Evolutionary conservation across 2,888 invertebrate genomes (phyloP).

Genomic region (Cloeon dipterum): DNA sequence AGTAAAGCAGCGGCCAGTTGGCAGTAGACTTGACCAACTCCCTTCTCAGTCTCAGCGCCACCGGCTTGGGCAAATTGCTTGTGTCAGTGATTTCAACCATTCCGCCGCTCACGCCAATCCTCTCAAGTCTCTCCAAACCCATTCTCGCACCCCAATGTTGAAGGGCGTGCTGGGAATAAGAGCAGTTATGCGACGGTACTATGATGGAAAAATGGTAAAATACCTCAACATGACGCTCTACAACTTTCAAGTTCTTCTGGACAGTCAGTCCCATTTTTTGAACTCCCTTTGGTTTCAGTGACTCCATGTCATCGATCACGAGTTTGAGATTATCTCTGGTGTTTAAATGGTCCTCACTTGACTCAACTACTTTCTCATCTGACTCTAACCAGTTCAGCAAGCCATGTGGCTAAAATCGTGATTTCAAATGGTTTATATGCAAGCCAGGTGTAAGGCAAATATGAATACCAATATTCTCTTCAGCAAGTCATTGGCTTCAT

Average conservation of each 20-base stretch:
- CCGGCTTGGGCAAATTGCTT: slow-evolving; percentile 47
- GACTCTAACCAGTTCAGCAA: slow-evolving; percentile 76
- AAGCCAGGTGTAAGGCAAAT: neutral
- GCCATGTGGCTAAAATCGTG: slow-evolving; percentile 57
- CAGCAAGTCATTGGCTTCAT: slow-evolving; percentile 68
- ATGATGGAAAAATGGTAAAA: no score
- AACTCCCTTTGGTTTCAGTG: slow-evolving; percentile 37
- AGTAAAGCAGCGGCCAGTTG: slow-evolving; percentile 88
- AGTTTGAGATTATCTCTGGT: slow-evolving; percentile 87
- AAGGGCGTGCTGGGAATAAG: slow-evolving; percentile 24
- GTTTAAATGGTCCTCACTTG: slow-evolving; percentile 33
- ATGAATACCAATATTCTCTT: slow-evolving; percentile 59
- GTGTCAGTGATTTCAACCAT: slow-evolving; percentile 12
- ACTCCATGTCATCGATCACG: slow-evolving; percentile 52
- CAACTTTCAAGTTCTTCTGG: slow-evolving; percentile 23
- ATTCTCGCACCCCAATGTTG: slow-evolving; percentile 47
- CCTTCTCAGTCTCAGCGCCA: slow-evolving; percentile 72
- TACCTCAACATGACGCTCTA: slow-evolving; percentile 66
- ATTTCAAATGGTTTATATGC: neutral
- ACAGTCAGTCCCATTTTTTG: slow-evolving; percentile 49
- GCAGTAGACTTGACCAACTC: slow-evolving; percentile 68
- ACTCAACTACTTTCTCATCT: slow-evolving; percentile 46
- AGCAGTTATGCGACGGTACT: slow-evolving; percentile 10
- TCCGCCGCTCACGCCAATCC: slow-evolving; percentile 1
- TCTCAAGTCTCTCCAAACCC: slow-evolving; percentile 28